Conservation (phyloP, 2,888 invertebrate species). For the Clanis bilineata region DNA sequence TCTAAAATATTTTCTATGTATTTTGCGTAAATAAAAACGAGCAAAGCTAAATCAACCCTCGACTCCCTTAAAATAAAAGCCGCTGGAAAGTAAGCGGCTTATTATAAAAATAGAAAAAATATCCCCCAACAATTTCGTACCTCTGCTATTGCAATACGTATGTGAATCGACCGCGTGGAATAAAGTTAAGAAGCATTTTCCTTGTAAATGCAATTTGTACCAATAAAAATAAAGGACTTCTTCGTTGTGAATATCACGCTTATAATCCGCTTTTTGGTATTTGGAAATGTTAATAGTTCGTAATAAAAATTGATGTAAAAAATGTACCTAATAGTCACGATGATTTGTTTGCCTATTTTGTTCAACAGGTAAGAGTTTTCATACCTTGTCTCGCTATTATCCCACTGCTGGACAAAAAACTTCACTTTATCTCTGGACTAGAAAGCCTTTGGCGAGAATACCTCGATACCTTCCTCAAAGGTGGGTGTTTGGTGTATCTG, state of each 20-base stretch:
- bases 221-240: constrained; percentile 14
- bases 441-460: no score
- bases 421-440: no score
- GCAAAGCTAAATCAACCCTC: background rate
- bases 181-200: constrained; percentile 8
- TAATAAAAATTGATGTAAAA: no score
- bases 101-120: background rate
- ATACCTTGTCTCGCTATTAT: no score
- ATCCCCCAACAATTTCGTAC: background rate
- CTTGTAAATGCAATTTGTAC: constrained; percentile 9
- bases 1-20: no score
- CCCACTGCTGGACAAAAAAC: no score
- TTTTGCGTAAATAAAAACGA: background rate
- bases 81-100: background rate
- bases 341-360: no score
- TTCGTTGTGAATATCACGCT: background rate
- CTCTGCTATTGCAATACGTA: background rate
- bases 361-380: no score
- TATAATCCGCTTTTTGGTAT: background rate
- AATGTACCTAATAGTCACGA: no score
- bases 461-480: no score
- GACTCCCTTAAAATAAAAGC: background rate
- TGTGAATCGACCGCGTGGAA: constrained; percentile 1
- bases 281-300: no score
- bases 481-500: no score